Evolutionary conservation across 2,888 invertebrate genomes (phyloP).

Genomic region (Lobophora halterata): DNA sequence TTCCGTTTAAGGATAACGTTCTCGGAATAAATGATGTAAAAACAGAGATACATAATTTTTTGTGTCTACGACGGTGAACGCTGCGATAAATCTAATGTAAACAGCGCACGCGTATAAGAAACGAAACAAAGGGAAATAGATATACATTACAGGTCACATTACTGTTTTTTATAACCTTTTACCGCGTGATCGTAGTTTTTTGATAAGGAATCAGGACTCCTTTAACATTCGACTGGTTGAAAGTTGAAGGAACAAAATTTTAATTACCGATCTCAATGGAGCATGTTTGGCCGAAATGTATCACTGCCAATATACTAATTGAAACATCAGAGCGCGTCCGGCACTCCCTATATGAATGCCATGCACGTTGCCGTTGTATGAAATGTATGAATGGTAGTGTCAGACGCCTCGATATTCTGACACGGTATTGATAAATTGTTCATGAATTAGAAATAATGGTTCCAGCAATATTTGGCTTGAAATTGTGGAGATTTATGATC

Average conservation of each 20-base stretch:
- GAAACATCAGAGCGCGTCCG: slow-evolving; percentile 11
- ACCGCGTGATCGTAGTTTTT: slow-evolving; percentile 18
- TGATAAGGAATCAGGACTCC: slow-evolving; percentile 12
- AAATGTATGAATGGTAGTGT: slow-evolving; percentile 9
- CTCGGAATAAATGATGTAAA: slow-evolving; percentile 54
- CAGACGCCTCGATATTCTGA: slow-evolving; percentile 14
- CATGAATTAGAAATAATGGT: slow-evolving; percentile 17
- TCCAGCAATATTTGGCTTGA: slow-evolving; percentile 8
- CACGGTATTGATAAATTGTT: slow-evolving; percentile 13
- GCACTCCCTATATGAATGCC: slow-evolving; percentile 15
- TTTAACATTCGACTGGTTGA: neutral
- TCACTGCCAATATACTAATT: slow-evolving; percentile 21
- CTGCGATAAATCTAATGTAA: slow-evolving; percentile 61
- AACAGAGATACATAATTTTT: slow-evolving; percentile 57
- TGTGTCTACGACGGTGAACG: slow-evolving; percentile 45
- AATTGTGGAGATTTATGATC: slow-evolving; percentile 9
- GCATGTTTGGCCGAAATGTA: slow-evolving; percentile 14
- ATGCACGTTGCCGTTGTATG: too few species aligned
- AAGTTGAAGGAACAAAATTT: neutral
- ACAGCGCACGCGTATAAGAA: slow-evolving; percentile 47
- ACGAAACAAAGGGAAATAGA: slow-evolving; percentile 42
- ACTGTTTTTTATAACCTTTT: slow-evolving; percentile 33
- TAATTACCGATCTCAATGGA: neutral
- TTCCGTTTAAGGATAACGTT: slow-evolving; percentile 42
- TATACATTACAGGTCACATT: slow-evolving; percentile 33